Evolutionary conservation across 2,888 invertebrate species (phyloP), one percentile per base, ranked within the genome.

Genomic region (Lordiphosa fenestrarum): DNA sequence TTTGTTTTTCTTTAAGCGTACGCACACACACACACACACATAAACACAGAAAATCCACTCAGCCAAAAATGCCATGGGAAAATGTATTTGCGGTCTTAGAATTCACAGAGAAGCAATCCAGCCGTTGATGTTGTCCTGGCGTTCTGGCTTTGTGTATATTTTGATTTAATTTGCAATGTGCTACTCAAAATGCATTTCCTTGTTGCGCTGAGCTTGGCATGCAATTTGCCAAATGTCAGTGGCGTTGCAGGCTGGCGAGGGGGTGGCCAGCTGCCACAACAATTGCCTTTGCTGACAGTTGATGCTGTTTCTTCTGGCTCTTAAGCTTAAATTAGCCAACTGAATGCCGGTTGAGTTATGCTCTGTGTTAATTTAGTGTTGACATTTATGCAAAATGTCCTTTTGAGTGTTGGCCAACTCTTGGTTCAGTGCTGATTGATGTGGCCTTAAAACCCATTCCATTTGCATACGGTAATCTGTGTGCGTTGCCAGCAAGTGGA

Each of bases 331-430:
- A 33, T 55, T 64, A 50, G 23, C 13, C 44, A 35, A 2, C n/a
- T 5, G 9, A 9, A 37, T 38, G 25, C 25, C 25, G 25, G 25
- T 25, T 25, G 25, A 25, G 25, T 25, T 25, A 25, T 25, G 48
- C 37, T 38, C 19, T 52, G 39, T 57, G 57, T 54, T 61, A 72
- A 66, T 76, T 80, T 81, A 63, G 73, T 76, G 77, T 73, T 80
- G 76, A 76, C 84, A 76, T 70, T 80, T 76, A 80, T 83, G 77
- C 50, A 70, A 70, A 70, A 80, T 64, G 65, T 44, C 63, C 67
- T 72, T 63, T 76, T 63, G 67, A 83, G 67, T 66, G 69, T 40
- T 25, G 66, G 52, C 42, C 52, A 53, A 66, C 30, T 30, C 30
- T 44, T n/a, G 25, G 41, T 41, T 36, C 58, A 37, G 48, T 23